Conservation (phyloP, 2,888 invertebrate genomes). For the Sinodicranocentrus sp. region DNA sequence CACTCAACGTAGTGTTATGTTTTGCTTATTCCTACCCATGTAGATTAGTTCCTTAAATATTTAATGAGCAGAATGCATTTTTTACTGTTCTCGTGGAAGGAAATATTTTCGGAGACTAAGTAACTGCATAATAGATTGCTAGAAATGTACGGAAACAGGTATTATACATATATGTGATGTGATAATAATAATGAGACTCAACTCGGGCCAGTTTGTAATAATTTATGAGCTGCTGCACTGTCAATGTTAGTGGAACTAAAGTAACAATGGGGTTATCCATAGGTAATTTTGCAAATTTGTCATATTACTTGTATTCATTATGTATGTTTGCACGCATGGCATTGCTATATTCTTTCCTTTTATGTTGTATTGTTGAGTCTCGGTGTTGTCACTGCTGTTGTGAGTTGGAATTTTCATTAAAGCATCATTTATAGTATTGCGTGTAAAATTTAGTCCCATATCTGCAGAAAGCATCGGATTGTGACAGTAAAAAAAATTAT, state of each 20-base stretch:
- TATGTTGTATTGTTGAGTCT: too few relatives aligned
- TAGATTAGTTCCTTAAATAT: constrained; percentile 54
- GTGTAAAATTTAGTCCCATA: too few relatives aligned
- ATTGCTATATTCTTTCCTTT: background rate
- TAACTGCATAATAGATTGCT: too few relatives aligned
- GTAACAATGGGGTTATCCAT: background rate
- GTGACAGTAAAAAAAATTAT: too few relatives aligned
- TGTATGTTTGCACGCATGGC: constrained; percentile 1
- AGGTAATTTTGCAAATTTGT: constrained; percentile 30
- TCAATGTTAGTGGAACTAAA: background rate
- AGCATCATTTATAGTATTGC: too few relatives aligned
- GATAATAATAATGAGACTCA: background rate
- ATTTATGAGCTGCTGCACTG: background rate
- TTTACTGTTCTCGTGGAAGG: constrained; percentile 16
- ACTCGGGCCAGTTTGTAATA: background rate
- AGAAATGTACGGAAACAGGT: too few relatives aligned
- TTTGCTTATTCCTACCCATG: background rate
- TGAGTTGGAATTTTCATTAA: too few relatives aligned
- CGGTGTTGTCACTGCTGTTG: too few relatives aligned
- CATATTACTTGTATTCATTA: background rate
- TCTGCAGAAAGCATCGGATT: too few relatives aligned
- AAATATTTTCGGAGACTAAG: background rate
- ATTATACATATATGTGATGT: background rate
- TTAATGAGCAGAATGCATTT: constrained; percentile 41
- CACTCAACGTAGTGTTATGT: background rate